Conservation (phyloP, 2,888 invertebrate species). For the Leptogaster cylindrica region DNA sequence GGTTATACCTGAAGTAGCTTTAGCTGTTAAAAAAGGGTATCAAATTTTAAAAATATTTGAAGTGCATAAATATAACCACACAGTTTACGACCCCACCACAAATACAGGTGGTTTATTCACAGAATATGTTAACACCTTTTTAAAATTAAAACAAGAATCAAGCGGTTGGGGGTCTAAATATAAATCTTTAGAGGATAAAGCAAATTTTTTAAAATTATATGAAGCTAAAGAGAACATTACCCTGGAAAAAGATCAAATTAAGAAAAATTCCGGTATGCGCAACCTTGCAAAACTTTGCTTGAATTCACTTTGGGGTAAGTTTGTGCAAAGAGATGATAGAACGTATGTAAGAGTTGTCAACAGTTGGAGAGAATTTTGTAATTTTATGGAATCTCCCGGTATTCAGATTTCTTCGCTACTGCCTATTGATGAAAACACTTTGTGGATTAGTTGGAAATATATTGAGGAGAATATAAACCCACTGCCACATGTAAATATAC, state of each 20-base stretch:
- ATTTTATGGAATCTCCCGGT: background rate
- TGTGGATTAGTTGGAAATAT: constrained; percentile 11
- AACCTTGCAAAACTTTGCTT: background rate
- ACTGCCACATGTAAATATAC: background rate
- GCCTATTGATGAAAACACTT: background rate
- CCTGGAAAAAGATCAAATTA: constrained; percentile 5
- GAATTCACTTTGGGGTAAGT: constrained; percentile 5
- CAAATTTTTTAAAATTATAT: background rate
- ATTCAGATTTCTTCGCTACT: background rate
- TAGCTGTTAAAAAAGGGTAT: constrained; percentile 9
- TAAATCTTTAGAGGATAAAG: background rate
- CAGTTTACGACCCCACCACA: constrained; percentile 13
- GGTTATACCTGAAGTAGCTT: background rate
- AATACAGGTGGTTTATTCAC: constrained; percentile 32
- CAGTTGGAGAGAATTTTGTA: background rate
- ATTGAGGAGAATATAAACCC: background rate
- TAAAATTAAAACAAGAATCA: constrained; percentile 32
- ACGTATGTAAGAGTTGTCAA: constrained; percentile 13
- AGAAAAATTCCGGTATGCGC: background rate
- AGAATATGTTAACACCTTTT: constrained; percentile 36
- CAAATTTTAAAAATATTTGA: constrained; percentile 16
- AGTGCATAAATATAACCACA: constrained; percentile 19
- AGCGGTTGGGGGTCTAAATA: background rate
- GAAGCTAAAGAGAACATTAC: constrained; percentile 9
- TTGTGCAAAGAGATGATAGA: constrained; percentile 13